These are phyloP conservation scores for Pelochelys cantorii DNA, from an alignment of 2,797 vertebrate genomes.

Conservation along the genomic window DNA sequence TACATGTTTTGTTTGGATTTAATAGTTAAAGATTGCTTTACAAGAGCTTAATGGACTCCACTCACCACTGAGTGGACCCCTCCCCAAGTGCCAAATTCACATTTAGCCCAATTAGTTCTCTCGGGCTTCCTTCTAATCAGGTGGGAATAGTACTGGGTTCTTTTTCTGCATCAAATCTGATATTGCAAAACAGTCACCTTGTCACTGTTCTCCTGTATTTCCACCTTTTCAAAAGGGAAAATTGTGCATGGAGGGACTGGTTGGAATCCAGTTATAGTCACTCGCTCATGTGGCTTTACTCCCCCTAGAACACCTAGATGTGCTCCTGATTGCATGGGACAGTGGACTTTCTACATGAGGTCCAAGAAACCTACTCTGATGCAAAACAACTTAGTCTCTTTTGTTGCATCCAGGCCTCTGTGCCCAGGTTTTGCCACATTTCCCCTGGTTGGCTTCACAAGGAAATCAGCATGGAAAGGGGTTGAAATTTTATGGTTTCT, in stretches of 20 bases:
- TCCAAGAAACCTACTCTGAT: not conserved
- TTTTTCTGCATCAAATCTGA: not conserved
- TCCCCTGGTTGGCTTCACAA: not conserved
- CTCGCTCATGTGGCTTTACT: not conserved
- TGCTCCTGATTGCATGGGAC: no score
- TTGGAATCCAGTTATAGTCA: not conserved
- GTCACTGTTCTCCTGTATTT: not conserved
- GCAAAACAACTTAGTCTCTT: not conserved
- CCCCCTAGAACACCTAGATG: not conserved
- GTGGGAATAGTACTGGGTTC: not conserved
- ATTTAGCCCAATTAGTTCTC: not conserved
- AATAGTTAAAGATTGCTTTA: no score
- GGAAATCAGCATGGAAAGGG: no score
- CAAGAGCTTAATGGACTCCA: not conserved
- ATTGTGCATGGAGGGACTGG: not conserved
- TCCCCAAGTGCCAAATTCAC: not conserved
- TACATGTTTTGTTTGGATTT: no score
- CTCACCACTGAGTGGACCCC: no score
- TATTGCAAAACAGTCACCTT: not conserved
- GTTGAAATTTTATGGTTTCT: not conserved
- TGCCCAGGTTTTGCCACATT: not conserved
- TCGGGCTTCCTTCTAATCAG: not conserved
- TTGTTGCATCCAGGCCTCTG: not conserved
- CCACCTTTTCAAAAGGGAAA: not conserved
- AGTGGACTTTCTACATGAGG: not conserved